Evolutionary conservation across 2,113 vertebrate genomes (phyloP).

Genomic region (Calcarius ornatus): DNA sequence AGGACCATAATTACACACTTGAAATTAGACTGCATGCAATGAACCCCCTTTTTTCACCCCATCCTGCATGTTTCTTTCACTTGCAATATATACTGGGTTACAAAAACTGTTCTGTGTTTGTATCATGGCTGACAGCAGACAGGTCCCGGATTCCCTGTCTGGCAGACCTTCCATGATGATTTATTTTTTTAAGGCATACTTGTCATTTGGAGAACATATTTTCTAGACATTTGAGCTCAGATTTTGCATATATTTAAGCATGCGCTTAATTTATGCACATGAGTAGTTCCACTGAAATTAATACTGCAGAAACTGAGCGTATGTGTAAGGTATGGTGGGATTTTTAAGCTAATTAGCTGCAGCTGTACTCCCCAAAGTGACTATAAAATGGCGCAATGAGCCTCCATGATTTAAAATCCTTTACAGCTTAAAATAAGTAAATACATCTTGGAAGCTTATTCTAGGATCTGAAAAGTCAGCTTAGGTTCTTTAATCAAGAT

Average conservation of each 20-base stretch:
- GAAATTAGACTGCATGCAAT: constrained; percentile 76
- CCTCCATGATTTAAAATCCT: neutral
- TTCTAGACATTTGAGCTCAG: constrained; percentile 46
- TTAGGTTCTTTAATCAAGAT: neutral
- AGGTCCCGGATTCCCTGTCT: neutral
- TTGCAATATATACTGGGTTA: constrained; percentile 69
- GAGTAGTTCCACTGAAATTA: constrained; percentile 64
- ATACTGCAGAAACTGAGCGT: constrained; percentile 55
- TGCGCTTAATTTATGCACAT: constrained; percentile 63
- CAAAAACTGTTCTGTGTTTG: constrained; percentile 60
- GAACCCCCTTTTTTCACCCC: constrained; percentile 61
- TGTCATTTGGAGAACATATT: constrained; percentile 54
- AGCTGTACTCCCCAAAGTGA: constrained; percentile 4
- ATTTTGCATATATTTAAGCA: constrained; percentile 63
- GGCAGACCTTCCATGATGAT: constrained; percentile 14
- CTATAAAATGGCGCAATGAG: neutral
- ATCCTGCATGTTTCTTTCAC: constrained; percentile 70
- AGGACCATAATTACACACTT: constrained; percentile 76
- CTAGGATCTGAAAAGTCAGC: neutral
- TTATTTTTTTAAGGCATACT: neutral
- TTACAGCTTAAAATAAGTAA: neutral
- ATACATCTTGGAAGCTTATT: neutral
- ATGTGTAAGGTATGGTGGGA: constrained; percentile 39
- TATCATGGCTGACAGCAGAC: constrained; percentile 49
- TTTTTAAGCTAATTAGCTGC: constrained; percentile 30